phyloP scores from a whole-genome alignment of 2,888 invertebrate genomes.

The Cantharis rufa region DNA sequence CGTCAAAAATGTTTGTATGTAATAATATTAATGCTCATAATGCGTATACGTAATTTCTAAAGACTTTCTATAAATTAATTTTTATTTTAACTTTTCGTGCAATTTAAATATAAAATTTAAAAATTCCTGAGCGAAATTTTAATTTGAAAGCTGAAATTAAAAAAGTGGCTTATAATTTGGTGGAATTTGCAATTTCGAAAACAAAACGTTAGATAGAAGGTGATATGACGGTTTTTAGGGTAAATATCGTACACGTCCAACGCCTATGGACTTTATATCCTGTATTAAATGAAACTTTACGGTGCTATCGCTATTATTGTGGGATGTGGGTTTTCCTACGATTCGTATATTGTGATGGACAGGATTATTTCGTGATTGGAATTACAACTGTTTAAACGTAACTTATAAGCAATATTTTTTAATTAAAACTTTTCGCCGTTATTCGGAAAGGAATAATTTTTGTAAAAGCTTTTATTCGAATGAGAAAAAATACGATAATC shows the following conservation, averaged over 20 bases:
- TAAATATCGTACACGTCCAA: constrained; percentile 49
- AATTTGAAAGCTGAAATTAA: background rate
- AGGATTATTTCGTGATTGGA: constrained; percentile 39
- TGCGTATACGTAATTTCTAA: too few species aligned
- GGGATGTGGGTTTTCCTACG: constrained; percentile 49
- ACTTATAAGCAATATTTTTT: background rate
- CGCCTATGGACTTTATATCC: constrained; percentile 54
- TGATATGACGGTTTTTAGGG: constrained; percentile 26
- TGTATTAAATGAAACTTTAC: constrained; percentile 55
- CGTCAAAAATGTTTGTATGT: too few species aligned
- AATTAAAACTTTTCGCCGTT: background rate
- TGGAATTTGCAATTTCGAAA: constrained; percentile 26
- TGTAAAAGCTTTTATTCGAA: background rate
- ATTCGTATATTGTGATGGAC: constrained; percentile 43
- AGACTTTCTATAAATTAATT: too few species aligned
- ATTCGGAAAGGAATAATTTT: background rate
- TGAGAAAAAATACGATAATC: background rate
- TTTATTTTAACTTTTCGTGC: background rate
- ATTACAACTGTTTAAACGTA: constrained; percentile 5
- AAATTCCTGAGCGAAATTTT: background rate
- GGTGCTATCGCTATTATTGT: constrained; percentile 49
- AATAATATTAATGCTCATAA: too few species aligned
- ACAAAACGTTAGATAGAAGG: constrained; percentile 26
- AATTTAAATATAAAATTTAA: background rate
- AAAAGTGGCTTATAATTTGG: constrained; percentile 6